Evolutionary conservation across 2,888 invertebrate genomes (phyloP), one percentile per base, ranked within the genome.

Genomic region (Scaptomyza caliginosa): DNA sequence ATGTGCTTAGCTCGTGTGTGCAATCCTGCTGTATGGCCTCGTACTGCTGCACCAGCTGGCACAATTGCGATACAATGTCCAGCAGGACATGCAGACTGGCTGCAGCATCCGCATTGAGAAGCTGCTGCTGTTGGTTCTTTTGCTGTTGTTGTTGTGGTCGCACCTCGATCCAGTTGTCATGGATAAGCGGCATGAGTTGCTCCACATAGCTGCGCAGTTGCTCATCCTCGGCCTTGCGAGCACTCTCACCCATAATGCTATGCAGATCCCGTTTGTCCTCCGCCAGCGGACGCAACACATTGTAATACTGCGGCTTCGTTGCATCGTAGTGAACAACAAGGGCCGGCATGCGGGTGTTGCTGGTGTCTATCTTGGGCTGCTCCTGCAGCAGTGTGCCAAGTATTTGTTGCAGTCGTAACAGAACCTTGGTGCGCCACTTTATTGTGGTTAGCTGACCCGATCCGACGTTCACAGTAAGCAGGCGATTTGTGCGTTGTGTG

Each of bases 161-260:
- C 11, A 95, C 95, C 92, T 97, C 97, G 21, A 96, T 90, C 96
- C 97, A 97, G 48, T 95, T 95, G 89, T 97, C 96, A 88, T 95
- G 93, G 55, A 97, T 92, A 21, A 97, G 91, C 0, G 97, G 96
- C 91, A 97, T 92, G 42, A 97, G 91, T 30, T 94, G 93, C 63
- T 93, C 92, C 26, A 95, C 92, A 88, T 96, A 95, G 48, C 92
- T 92, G 55, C 93, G 92, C 59, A 96, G 68, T 19, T 76, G 80
- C 4, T 49, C 42, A 6, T 66, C 48, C 26, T 67, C 62, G 2
- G 60, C 50, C 16, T 51, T 63, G 2, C 63, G 28, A 8, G 32
- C 11, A 1, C 34, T 42, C 7, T 80, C 71, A 7, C 62, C 45
- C 1, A 76, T 4, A 4, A 74, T 59, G n/a, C 17, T 16, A 17